A percentile compares a stretch with the other conserved stretches of the same genome.
Evolutionary conservation across 30 jellyfish, hydroid and myxozoan species (phyloP).

Genomic region (Mastigias papua): DNA sequence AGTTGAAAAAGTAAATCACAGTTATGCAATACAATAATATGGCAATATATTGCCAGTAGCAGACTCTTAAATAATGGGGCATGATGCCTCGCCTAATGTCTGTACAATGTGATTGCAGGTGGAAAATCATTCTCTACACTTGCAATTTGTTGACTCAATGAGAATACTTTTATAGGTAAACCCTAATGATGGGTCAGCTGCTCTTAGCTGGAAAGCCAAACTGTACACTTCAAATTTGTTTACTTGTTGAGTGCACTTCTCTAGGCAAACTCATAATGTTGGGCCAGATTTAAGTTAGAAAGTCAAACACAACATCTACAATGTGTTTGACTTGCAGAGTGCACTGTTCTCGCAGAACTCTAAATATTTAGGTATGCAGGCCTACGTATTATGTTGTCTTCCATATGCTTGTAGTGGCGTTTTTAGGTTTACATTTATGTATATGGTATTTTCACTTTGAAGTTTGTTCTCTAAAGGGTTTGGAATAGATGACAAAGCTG

Average conservation of each 20-base stretch:
- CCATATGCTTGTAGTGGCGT: not conserved
- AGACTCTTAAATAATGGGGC: not conserved
- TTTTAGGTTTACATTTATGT: not conserved
- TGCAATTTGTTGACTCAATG: not conserved
- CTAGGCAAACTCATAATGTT: not conserved
- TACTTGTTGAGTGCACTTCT: not conserved
- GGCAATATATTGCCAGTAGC: slow-evolving; percentile 1
- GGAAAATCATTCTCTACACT: not conserved
- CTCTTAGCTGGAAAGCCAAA: not conserved
- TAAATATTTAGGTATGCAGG: not conserved
- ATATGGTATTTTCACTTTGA: no score
- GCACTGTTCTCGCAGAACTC: not conserved
- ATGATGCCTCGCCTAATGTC: not conserved
- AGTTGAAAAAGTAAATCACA: not conserved
- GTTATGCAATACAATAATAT: not conserved
- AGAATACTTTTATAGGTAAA: not conserved
- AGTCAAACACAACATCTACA: not conserved
- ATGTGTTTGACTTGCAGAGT: not conserved
- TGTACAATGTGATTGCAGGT: not conserved
- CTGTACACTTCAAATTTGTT: not conserved
- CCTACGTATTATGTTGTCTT: not conserved
- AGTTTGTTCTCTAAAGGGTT: no score
- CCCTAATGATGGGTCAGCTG: not conserved
- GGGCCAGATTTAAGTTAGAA: not conserved
- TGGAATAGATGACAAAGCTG: not conserved